Conservation (phyloP, 1,140 invertebrate genomes). For the Platyura marginata region DNA sequence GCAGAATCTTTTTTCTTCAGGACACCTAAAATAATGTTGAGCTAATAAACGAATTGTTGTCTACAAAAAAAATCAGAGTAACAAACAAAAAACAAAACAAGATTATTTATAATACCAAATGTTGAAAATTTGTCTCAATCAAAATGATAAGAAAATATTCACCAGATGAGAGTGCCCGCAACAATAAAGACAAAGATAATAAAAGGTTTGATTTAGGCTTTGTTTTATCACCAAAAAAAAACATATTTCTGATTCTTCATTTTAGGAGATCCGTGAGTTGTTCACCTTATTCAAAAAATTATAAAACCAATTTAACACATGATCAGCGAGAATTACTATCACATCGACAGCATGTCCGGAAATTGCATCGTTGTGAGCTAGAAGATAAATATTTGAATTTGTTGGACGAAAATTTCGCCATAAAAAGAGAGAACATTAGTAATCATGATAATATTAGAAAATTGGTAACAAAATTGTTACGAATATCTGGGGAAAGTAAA, state of each 20-base stretch:
- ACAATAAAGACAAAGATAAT: not conserved
- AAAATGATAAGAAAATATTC: not conserved
- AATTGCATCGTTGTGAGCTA: conserved; percentile 1
- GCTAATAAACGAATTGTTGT: too few relatives aligned
- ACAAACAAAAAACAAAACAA: too few relatives aligned
- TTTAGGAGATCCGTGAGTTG: not conserved
- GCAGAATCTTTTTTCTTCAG: too few relatives aligned
- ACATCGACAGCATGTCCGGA: not conserved
- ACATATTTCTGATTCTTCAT: too few relatives aligned
- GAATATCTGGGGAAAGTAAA: conserved; percentile 1
- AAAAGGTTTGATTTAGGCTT: too few relatives aligned
- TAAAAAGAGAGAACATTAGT: conserved; percentile 1
- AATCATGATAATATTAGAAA: conserved; percentile 2
- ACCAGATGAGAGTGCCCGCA: not conserved
- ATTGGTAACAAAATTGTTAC: conserved; percentile 2
- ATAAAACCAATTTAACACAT: conserved; percentile 1
- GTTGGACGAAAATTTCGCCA: conserved; percentile 2
- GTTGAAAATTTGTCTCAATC: too few relatives aligned
- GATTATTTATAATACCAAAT: too few relatives aligned
- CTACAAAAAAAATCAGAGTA: too few relatives aligned
- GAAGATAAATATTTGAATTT: conserved; percentile 1
- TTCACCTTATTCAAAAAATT: not conserved
- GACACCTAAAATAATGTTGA: too few relatives aligned
- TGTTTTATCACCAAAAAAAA: too few relatives aligned
- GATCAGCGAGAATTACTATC: not conserved